Evolutionary conservation across 2,888 invertebrate species (phyloP).

Genomic region (Alviniconcha strummeri): DNA sequence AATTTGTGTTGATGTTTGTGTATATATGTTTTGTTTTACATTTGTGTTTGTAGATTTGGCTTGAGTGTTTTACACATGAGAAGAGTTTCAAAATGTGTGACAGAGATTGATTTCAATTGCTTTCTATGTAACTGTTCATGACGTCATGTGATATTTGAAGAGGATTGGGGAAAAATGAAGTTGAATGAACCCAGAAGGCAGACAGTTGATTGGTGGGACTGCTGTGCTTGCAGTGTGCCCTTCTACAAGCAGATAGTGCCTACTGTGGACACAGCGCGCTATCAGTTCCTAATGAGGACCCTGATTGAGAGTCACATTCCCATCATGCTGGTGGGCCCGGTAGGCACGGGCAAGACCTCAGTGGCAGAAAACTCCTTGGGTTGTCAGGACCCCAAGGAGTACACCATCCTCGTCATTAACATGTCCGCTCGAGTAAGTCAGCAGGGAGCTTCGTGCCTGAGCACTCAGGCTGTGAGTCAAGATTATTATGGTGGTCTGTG

Average conservation of each 20-base stretch:
- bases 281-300: slow-evolving; percentile 83
- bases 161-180: background rate
- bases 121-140: too few relatives aligned
- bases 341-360: slow-evolving; percentile 87
- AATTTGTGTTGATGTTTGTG: too few relatives aligned
- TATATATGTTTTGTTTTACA: too few relatives aligned
- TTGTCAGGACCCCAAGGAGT: slow-evolving; percentile 78
- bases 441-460: background rate
- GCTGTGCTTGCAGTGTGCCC: slow-evolving; percentile 77
- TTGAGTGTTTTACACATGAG: too few relatives aligned
- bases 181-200: background rate
- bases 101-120: too few relatives aligned
- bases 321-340: slow-evolving; percentile 86
- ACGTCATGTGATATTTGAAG: too few relatives aligned
- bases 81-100: too few relatives aligned
- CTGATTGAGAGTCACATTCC: slow-evolving; percentile 82
- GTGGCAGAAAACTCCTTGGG: slow-evolving; percentile 82
- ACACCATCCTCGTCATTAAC: slow-evolving; percentile 84
- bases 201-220: background rate
- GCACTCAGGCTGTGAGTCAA: too few relatives aligned
- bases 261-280: slow-evolving; percentile 90
- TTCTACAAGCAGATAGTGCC: slow-evolving; percentile 91
- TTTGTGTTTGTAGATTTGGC: too few relatives aligned
- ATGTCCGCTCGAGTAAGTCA: slow-evolving; percentile 85
- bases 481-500: too few relatives aligned